These are phyloP conservation scores for Pimpla rufipes DNA, from an alignment of 2,888 invertebrate genomes.

Conservation along the genomic window DNA sequence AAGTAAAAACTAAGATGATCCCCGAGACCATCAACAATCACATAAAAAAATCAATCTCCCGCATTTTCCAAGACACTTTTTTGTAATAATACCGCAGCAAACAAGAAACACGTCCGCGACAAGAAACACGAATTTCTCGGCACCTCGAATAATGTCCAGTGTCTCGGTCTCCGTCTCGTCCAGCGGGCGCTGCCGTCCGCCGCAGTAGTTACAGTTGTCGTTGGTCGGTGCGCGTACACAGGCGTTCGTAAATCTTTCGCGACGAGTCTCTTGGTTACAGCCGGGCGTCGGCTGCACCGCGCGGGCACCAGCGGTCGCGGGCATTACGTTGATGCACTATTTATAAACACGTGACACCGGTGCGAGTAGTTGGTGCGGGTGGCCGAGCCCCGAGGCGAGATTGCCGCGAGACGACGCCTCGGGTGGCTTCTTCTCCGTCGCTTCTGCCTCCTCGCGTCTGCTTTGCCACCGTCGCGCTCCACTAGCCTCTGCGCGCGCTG, in stretches of 20 bases:
- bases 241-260: slow-evolving; percentile 82
- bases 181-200: slow-evolving; percentile 46
- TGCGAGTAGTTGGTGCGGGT: slow-evolving; percentile 79
- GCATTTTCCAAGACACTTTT: no score
- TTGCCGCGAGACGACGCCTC: slow-evolving; percentile 25
- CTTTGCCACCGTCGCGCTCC: slow-evolving; percentile 54
- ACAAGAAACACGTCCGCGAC: no score
- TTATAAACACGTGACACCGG: slow-evolving; percentile 84
- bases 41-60: no score
- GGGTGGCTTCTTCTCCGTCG: slow-evolving; percentile 32
- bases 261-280: slow-evolving; percentile 47
- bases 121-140: slow-evolving; percentile 55
- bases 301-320: slow-evolving; percentile 6
- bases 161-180: slow-evolving; percentile 73
- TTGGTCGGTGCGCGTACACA: slow-evolving; percentile 51
- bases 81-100: no score
- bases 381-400: slow-evolving; percentile 66
- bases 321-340: slow-evolving; percentile 84
- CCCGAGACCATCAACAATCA: no score
- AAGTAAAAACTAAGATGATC: no score
- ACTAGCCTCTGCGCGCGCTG: slow-evolving; percentile 42
- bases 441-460: slow-evolving; percentile 32
- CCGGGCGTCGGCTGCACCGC: slow-evolving; percentile 73
- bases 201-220: slow-evolving; percentile 12
- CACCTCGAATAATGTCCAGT: slow-evolving; percentile 81